Evolutionary conservation across 1,140 invertebrate genomes (phyloP), one percentile per base, ranked within the genome.

Genomic region (Chironomus tepperi): DNA sequence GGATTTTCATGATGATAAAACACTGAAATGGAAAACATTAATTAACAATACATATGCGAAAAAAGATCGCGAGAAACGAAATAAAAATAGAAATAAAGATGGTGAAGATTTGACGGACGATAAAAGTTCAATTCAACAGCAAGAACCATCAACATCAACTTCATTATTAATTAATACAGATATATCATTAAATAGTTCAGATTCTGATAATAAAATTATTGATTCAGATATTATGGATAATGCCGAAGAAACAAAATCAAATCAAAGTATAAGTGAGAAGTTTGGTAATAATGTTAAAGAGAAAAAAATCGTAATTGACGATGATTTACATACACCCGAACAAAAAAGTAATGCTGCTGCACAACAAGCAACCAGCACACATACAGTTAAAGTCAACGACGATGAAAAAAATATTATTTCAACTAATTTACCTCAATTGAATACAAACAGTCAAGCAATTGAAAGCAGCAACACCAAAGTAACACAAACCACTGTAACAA

Each of bases 11-110:
- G 65, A 70, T 9, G 65, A 70, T 21, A 70, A 70, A 18, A 70
- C 65, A 70, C 16, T 70, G 19, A 70, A 70, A 16, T 70, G 65
- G 65, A 70, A 70, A 70, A 70, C 65, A 70, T 70, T 70, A 70
- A 70, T 70, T 19, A 70, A 70, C 65, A 70, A 70, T 70, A 70
- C 65, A 70, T 70, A 70, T 10, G 65, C 65, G 18, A 70, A 70
- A 70, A 70, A 70, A 70, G 65, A 70, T 70, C 65, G 65, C 65
- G 65, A 70, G 65, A 70, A 70, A 70, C 65, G 65, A 70, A 70
- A 70, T 70, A 70, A 70, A 70, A 70, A 70, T 70, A 70, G 65
- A 70, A 70, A 70, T 70, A 70, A 70, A 70, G 65, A 70, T 70
- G 65, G 65, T 70, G 65, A 70, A 70, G 65, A 70, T 70, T 70